These are phyloP conservation scores for Dasypus novemcinctus DNA, from an alignment of 2,113 vertebrate species.

Conservation along the genomic window DNA sequence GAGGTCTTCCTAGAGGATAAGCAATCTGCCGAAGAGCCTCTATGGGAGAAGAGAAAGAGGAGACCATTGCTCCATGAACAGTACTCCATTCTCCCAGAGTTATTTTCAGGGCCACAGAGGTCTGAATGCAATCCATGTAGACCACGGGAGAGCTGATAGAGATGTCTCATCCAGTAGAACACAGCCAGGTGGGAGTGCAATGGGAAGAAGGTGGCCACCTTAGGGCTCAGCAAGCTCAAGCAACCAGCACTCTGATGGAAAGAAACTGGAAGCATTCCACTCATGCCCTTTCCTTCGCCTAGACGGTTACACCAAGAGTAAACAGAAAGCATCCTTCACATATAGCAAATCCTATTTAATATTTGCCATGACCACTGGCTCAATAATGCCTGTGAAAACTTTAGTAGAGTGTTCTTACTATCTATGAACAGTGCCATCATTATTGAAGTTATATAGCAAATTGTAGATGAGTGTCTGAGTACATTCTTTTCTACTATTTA, in stretches of 20 bases:
- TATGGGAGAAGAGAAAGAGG: not conserved
- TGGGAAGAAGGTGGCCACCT: not conserved
- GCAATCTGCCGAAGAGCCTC: not conserved
- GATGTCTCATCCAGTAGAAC: not conserved
- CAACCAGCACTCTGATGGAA: accelerated
- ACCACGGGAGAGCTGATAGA: not conserved
- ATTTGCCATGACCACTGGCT: not conserved
- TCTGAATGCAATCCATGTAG: accelerated
- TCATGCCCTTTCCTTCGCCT: accelerated
- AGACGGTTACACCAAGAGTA: not conserved
- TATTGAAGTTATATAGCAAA: not conserved
- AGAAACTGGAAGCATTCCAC: too few species aligned
- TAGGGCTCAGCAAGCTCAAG: not conserved
- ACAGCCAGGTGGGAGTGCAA: accelerated
- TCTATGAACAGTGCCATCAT: not conserved
- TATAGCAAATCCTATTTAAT: accelerated
- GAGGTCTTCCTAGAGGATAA: accelerated
- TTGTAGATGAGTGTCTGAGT: not conserved
- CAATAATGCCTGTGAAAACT: accelerated
- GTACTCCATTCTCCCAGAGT: not conserved
- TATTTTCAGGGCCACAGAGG: not conserved
- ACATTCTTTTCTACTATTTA: not conserved
- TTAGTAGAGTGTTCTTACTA: not conserved
- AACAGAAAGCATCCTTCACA: too few species aligned
- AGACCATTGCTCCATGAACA: accelerated